Evolutionary conservation across 2,888 invertebrate species (phyloP).

Genomic region (Zelleria hepariella): DNA sequence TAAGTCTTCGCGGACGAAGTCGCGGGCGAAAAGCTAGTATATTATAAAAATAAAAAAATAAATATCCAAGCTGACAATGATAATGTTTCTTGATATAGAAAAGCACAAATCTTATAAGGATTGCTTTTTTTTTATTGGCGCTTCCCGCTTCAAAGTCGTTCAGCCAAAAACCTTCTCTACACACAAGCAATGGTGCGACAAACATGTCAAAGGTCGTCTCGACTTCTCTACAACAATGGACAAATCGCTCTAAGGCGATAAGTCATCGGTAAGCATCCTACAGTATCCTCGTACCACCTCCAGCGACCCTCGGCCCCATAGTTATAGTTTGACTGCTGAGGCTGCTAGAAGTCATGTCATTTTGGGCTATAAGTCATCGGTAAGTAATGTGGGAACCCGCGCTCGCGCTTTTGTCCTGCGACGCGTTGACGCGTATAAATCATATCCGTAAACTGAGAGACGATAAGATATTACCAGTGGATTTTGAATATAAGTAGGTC

Average conservation of each 20-base stretch:
- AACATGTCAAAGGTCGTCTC: background rate
- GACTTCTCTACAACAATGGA: background rate
- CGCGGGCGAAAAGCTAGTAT: no score
- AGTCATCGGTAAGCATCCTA: background rate
- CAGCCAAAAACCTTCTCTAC: no score
- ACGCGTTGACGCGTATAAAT: constrained; percentile 51
- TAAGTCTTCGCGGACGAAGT: no score
- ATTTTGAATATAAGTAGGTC: background rate
- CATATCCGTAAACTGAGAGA: constrained; percentile 38
- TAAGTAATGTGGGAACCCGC: constrained; percentile 58
- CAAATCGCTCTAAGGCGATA: background rate
- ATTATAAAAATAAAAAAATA: no score
- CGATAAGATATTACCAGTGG: background rate
- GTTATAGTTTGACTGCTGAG: background rate
- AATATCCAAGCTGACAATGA: no score
- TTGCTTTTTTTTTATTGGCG: no score
- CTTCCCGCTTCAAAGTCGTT: no score
- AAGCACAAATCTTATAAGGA: no score
- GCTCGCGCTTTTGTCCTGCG: constrained; percentile 32
- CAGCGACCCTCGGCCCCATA: background rate
- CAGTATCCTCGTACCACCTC: background rate
- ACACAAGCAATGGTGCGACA: no score
- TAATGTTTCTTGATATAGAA: no score
- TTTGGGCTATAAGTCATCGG: constrained; percentile 4
- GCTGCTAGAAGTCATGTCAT: background rate